These are phyloP conservation scores for Rhynchotus rufescens DNA, from an alignment of 2,797 vertebrate species.

Conservation along the genomic window DNA sequence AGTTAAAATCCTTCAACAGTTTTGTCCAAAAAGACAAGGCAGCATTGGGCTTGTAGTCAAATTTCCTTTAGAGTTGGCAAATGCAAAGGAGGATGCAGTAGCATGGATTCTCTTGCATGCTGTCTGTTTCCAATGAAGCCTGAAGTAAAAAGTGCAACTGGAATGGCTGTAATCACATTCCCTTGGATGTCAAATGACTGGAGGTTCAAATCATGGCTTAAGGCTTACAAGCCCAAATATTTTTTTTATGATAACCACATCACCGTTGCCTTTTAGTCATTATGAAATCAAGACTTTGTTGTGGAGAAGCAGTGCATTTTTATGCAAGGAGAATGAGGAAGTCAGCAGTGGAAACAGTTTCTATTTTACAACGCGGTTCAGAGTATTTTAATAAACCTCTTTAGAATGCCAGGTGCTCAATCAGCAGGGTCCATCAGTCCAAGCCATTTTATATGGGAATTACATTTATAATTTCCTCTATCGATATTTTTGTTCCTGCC, in stretches of 20 bases:
- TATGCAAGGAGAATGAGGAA: not conserved
- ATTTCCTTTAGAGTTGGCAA: not conserved
- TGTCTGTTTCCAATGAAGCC: not conserved
- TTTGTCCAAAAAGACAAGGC: not conserved
- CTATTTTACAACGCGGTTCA: not conserved
- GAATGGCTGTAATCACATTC: not conserved
- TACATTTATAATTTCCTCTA: constrained; percentile 34
- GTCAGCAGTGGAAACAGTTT: not conserved
- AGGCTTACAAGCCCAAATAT: not conserved
- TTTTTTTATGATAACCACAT: not conserved
- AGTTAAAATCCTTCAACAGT: not conserved
- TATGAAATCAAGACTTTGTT: not conserved
- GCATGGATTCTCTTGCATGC: not conserved
- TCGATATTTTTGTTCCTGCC: not conserved
- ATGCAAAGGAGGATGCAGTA: not conserved
- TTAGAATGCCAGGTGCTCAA: not conserved
- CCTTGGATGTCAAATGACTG: not conserved
- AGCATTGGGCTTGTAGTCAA: not conserved
- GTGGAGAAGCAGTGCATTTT: not conserved
- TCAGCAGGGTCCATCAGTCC: constrained; percentile 3
- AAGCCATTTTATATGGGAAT: constrained; percentile 18
- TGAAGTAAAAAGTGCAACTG: not conserved
- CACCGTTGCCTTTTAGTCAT: not conserved
- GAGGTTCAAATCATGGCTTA: not conserved
- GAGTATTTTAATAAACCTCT: not conserved